These are phyloP conservation scores for Lochmaea capreae DNA, from an alignment of 2,888 invertebrate genomes.

Conservation along the genomic window DNA sequence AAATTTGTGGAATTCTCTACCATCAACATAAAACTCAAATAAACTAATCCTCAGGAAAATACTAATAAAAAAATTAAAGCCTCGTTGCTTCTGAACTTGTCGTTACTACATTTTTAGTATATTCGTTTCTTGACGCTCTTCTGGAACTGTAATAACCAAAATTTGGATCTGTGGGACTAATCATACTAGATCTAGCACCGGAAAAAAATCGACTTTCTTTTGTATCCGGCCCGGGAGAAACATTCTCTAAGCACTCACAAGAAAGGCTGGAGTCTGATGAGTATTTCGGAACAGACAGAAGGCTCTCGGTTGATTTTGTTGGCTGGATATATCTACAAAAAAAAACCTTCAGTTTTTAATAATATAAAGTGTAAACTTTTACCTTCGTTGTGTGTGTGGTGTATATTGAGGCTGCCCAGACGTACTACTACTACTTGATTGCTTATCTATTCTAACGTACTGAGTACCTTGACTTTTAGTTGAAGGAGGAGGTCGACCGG, in stretches of 20 bases:
- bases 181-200: slow-evolving; percentile 61
- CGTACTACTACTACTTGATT: slow-evolving; percentile 24
- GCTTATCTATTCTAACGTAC: slow-evolving; percentile 57
- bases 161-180: slow-evolving; percentile 64
- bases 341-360: neutral
- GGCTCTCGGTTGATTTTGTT: slow-evolving; percentile 85
- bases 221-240: slow-evolving; percentile 55
- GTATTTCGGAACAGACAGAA: slow-evolving; percentile 77
- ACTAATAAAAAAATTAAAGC: slow-evolving; percentile 64
- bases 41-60: no score
- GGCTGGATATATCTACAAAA: slow-evolving; percentile 68
- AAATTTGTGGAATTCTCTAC: no score
- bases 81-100: slow-evolving; percentile 79
- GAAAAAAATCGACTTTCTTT: slow-evolving; percentile 61
- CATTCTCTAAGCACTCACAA: slow-evolving; percentile 75
- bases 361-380: neutral
- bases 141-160: slow-evolving; percentile 64
- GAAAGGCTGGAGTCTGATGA: slow-evolving; percentile 77
- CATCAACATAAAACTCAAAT: no score
- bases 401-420: slow-evolving; percentile 62
- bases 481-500: slow-evolving; percentile 34
- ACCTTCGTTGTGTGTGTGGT: slow-evolving; percentile 65
- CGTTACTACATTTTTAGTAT: slow-evolving; percentile 69
- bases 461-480: slow-evolving; percentile 54
- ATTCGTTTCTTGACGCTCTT: slow-evolving; percentile 66